Base-by-base conservation (phyloP, 1,140 invertebrate species). In the Reticulitermes speratus region DNA sequence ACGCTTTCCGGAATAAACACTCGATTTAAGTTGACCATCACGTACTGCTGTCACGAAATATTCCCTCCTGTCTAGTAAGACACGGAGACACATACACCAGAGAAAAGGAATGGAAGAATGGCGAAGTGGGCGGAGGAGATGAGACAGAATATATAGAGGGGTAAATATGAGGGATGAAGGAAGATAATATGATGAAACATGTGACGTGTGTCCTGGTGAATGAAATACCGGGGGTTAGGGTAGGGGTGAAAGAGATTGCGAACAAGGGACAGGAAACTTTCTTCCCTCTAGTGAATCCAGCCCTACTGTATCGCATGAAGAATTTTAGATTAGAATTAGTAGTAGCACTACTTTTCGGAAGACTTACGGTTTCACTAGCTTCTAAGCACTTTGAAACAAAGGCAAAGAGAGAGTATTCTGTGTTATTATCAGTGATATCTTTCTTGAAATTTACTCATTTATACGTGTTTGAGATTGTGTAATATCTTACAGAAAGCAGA, bases 161-260 rank as follows among this genome's bases (percentile, higher is more conserved):
- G 52, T 55, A 55, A 55, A 55, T 55, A 55, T 30, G 65, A 75
- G 65, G 65, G 65, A 75, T 75, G 65, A 30, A 75, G 65, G 25
- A 30, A 75, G 65, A 30, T 75, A 75, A 75, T 75, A 75, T 75
- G 65, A 75, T 75, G 65, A 75, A 75, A 75, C 65, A 75, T 75
- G 65, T 75, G 65, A 75, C 65, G 65, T 75, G 65, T 75, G 65
- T 75, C 65, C 25, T 75, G 65, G 25, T 30, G 65, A 75, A 75
- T 75, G 65, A 75, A 75, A 75, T 75, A 75, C 52, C 52, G 52
- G 52, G 52, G 19, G 16, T 19, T 55, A 55, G 52, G n/a, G 25
- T n/a, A 30, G 25, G 65, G 65, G 14, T 75, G 25, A 30, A 30
- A 30, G 65, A 75, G 7, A 75, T 75, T 75, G 65, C n/a, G 65